These are phyloP conservation scores for Regulus satrapa DNA, from an alignment of 2,113 vertebrate species.

Conservation along the genomic window DNA sequence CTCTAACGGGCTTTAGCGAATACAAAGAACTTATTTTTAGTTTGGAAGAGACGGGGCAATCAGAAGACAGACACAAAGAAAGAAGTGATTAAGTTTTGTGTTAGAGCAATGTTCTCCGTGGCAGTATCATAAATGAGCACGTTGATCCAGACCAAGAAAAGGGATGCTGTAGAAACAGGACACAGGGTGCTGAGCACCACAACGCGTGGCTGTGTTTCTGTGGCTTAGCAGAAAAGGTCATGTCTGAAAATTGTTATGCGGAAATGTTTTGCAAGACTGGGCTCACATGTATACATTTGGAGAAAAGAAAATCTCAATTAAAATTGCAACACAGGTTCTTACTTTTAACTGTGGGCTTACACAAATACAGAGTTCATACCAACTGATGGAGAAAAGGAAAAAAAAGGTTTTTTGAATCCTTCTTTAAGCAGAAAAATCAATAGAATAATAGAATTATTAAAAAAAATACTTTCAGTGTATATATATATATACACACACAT, in stretches of 20 bases:
- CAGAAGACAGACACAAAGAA: not conserved
- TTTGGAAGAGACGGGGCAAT: not conserved
- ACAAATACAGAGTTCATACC: not conserved
- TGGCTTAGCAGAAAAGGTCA: constrained; percentile 30
- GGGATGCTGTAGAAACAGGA: not conserved
- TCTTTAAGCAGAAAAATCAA: not conserved
- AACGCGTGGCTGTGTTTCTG: not conserved
- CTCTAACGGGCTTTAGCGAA: not conserved
- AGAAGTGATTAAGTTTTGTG: not conserved
- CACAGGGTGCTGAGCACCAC: not conserved
- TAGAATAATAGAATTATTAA: not conserved
- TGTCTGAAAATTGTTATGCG: not conserved
- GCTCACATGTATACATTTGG: not conserved
- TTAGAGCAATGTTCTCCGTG: not conserved
- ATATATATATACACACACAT: no score
- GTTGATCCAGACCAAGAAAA: not conserved
- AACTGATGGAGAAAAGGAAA: not conserved
- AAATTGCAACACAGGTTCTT: not conserved
- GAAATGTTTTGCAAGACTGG: constrained; percentile 39
- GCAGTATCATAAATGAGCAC: not conserved
- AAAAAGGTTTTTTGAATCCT: not conserved
- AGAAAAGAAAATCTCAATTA: constrained; percentile 10
- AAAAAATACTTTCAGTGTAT: not conserved
- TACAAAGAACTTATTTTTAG: not conserved
- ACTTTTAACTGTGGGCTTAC: not conserved